Percentiles rank a stretch among this genome's conserved stretches.
Evolutionary conservation across 2,888 invertebrate species (phyloP).

Genomic region (Dryadula phaetusa): DNA sequence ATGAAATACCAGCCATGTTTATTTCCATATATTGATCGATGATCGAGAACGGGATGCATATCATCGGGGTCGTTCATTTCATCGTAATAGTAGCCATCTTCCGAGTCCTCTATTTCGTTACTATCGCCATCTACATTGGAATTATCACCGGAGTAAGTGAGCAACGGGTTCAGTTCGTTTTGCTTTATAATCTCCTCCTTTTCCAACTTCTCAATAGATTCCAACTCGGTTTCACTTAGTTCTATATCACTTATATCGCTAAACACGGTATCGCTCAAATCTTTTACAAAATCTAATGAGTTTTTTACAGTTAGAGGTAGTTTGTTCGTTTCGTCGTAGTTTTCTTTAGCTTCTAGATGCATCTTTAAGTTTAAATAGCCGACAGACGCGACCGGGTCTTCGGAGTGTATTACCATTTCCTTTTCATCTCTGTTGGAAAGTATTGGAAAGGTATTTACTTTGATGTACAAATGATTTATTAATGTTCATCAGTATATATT

Average conservation of each 20-base stretch:
- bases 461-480: neutral
- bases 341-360: conserved; percentile 88
- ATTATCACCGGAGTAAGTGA: conserved; percentile 67
- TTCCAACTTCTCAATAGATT: conserved; percentile 83
- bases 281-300: conserved; percentile 85
- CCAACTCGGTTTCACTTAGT: conserved; percentile 85
- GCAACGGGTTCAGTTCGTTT: conserved; percentile 73
- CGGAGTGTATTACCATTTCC: conserved; percentile 94
- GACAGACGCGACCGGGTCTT: conserved; percentile 97
- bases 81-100: conserved; percentile 73
- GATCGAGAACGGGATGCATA: conserved; percentile 85
- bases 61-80: conserved; percentile 79
- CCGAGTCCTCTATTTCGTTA: conserved; percentile 66
- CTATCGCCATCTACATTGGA: conserved; percentile 57
- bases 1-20: conserved; percentile 93
- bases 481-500: no score
- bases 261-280: conserved; percentile 86
- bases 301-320: conserved; percentile 81
- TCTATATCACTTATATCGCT: conserved; percentile 87
- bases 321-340: conserved; percentile 64
- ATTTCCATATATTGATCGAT: conserved; percentile 86
- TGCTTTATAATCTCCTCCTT: conserved; percentile 76
- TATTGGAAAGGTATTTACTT: conserved; percentile 21
- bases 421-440: conserved; percentile 89
- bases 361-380: conserved; percentile 96